These are phyloP conservation scores for Limenitis camilla DNA, from an alignment of 2,888 invertebrate species.

Conservation along the genomic window DNA sequence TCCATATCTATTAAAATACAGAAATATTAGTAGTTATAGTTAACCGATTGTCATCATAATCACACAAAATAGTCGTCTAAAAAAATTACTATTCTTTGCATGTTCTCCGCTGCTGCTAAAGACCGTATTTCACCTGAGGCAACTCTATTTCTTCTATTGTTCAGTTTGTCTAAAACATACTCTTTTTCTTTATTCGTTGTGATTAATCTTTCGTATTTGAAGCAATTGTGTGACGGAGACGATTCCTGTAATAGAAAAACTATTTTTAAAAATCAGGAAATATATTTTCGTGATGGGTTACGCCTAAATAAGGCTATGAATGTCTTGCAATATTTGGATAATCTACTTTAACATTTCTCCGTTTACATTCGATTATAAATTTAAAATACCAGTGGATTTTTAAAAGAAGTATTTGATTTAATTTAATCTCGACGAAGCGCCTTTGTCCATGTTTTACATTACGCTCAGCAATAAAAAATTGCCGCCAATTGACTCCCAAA, in stretches of 20 bases:
- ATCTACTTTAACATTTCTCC: too few relatives aligned
- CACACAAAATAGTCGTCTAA: neutral
- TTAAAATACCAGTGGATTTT: too few relatives aligned
- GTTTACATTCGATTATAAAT: too few relatives aligned
- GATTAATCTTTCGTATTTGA: constrained; percentile 45
- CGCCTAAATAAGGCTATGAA: too few relatives aligned
- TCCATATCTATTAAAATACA: constrained; percentile 46
- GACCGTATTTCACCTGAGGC: constrained; percentile 58
- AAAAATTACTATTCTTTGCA: constrained; percentile 58
- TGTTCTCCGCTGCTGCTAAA: constrained; percentile 48
- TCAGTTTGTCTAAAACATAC: constrained; percentile 54
- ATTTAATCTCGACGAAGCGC: too few relatives aligned
- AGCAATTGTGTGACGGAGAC: constrained; percentile 42
- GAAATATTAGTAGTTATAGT: neutral
- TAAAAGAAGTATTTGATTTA: too few relatives aligned
- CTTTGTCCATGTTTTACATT: too few relatives aligned
- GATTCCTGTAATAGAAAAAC: constrained; percentile 10
- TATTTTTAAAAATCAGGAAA: neutral
- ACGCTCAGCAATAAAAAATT: too few relatives aligned
- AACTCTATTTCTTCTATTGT: constrained; percentile 56
- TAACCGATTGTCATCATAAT: neutral
- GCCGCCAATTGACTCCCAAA: too few relatives aligned
- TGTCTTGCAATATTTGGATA: too few relatives aligned
- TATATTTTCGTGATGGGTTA: too few relatives aligned
- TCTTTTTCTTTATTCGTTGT: constrained; percentile 39